Evolutionary conservation across 2,113 vertebrate species (phyloP).

Genomic region (Atrichornis clamosus): DNA sequence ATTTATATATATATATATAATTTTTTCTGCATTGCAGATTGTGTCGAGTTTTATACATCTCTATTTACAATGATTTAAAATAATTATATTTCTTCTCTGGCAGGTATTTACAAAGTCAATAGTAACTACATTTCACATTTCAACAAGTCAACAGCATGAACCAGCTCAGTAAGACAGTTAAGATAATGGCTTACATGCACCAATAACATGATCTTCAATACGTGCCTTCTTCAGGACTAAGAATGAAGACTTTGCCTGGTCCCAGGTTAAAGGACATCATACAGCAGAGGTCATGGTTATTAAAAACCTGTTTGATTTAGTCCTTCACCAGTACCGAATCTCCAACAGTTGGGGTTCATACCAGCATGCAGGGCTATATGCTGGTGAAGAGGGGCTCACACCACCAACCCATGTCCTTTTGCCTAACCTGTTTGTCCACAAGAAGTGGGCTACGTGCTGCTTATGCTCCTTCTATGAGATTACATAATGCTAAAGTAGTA

Average conservation of each 20-base stretch:
- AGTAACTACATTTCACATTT: slow-evolving; percentile 90
- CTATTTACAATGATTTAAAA: slow-evolving; percentile 98
- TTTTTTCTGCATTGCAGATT: slow-evolving; percentile 84
- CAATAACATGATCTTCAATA: slow-evolving; percentile 73
- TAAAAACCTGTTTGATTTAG: slow-evolving; percentile 35
- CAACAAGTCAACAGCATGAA: slow-evolving; percentile 81
- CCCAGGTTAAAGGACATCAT: slow-evolving; percentile 52
- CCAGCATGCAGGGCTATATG: not conserved
- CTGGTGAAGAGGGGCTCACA: not conserved
- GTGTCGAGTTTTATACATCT: slow-evolving; percentile 88
- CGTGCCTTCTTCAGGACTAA: slow-evolving; percentile 58
- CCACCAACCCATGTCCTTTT: not conserved
- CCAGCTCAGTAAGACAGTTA: slow-evolving; percentile 82
- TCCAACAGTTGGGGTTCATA: not conserved
- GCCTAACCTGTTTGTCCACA: not conserved
- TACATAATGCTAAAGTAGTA: slow-evolving; percentile 49
- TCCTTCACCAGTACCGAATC: slow-evolving; percentile 50
- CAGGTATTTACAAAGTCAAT: slow-evolving; percentile 88
- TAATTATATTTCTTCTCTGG: slow-evolving; percentile 85
- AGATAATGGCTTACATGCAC: slow-evolving; percentile 86
- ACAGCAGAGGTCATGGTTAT: slow-evolving; percentile 44
- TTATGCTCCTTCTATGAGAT: slow-evolving; percentile 40
- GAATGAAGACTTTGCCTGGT: slow-evolving; percentile 56
- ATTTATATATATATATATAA: slow-evolving; percentile 56
- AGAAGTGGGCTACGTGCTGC: not conserved